Conservation (phyloP, 2,888 invertebrate species). For the Nomada ferruginata region DNA sequence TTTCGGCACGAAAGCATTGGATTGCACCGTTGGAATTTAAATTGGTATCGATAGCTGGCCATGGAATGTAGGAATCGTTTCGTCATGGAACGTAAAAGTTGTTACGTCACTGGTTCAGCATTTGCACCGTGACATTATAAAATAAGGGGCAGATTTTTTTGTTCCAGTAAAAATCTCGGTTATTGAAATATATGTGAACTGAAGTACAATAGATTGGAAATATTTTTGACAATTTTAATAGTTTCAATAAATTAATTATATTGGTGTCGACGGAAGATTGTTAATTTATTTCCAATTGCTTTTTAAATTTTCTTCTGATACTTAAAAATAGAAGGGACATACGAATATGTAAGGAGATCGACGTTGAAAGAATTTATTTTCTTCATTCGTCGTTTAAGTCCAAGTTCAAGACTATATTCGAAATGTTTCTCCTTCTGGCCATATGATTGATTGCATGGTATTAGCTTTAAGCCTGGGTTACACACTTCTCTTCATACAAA, state of each 20-base stretch:
- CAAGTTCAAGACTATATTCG: slow-evolving; percentile 18
- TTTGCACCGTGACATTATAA: slow-evolving; percentile 1
- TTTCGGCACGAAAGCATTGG: slow-evolving; percentile 42
- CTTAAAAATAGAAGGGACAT: not conserved
- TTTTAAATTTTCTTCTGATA: not conserved
- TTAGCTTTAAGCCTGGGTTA: slow-evolving; percentile 82
- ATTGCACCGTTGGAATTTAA: slow-evolving; percentile 74
- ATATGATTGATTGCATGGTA: slow-evolving; percentile 82
- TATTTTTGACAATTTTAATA: not conserved
- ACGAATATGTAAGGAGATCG: not conserved
- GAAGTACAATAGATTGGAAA: not conserved
- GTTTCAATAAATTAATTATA: not conserved
- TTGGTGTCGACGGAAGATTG: no score
- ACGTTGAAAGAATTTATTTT: not conserved
- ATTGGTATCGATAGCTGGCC: slow-evolving; percentile 73
- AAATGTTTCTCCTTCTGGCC: slow-evolving; percentile 66
- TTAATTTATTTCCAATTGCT: not conserved
- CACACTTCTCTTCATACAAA: slow-evolving; percentile 83
- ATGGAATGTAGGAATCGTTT: slow-evolving; percentile 69
- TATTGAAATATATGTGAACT: not conserved
- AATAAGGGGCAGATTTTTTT: slow-evolving; percentile 4
- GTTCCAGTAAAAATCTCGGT: slow-evolving; percentile 1
- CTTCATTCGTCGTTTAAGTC: slow-evolving; percentile 2
- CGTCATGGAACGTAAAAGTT: slow-evolving; percentile 51
- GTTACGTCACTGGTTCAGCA: slow-evolving; percentile 34